Evolutionary conservation across 2,888 invertebrate species (phyloP), one percentile per base, ranked within the genome.

Genomic region (Cepaea hortensis): DNA sequence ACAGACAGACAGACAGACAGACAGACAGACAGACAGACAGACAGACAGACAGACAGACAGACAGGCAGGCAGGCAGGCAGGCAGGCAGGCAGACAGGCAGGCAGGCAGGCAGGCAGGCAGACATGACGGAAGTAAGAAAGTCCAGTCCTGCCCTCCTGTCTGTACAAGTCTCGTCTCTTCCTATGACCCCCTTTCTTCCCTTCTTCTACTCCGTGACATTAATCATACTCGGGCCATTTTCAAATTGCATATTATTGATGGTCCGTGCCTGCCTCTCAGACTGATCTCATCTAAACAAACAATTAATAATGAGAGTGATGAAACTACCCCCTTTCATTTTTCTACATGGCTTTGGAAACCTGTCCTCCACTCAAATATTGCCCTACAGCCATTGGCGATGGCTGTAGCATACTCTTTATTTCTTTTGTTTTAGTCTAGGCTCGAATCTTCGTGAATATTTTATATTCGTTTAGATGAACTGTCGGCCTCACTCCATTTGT

Each of bases 181-280:
- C 7, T 55, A 55, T 55, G 7, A 55, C 55, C 55, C 55, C 6
- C 55, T 55, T 55, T 55, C 55, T 55, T 55, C 7, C 55, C 55
- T 55, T 55, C n/a, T 4, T 23, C 20, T 23, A n/a, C n/a, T 72
- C n/a, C 23, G 9, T 72, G 72, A n/a, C 72, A 72, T 72, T 72
- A 72, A 72, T 72, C 72, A 72, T n/a, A 72, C n/a, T 9, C 23
- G 7, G 72, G 72, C 23, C 72, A 72, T n/a, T 72, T 72, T 72
- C n/a, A 72, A n/a, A 72, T 72, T 72, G 72, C 72, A 72, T n/a
- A n/a, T 72, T 72, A 72, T n/a, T 23, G 72, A 72, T 72, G 72
- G 20, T 23, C n/a, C 3, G 72, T 7, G 72, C 23, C 23, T 9
- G 72, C 23, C 9, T 55, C 23, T 72, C 72, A 7, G 23, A 23